Evolutionary conservation across 2,797 vertebrate species (phyloP).

Genomic region (Echiichthys vipera): DNA sequence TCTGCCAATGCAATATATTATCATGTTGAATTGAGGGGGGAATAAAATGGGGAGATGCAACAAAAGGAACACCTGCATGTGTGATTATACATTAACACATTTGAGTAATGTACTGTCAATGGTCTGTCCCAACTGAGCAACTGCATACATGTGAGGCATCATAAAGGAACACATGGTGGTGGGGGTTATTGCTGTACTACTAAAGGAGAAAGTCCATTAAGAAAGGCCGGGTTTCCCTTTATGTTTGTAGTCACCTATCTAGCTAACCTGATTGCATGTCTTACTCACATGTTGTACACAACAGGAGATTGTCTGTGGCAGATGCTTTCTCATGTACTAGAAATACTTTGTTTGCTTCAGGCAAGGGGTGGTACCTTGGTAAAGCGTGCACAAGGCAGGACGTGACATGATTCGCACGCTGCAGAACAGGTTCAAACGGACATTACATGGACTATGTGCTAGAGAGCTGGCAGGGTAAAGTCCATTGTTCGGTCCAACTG

Average conservation of each 20-base stretch:
- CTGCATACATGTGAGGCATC: slow-evolving; percentile 1
- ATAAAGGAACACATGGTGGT: neutral
- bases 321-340: too few relatives aligned
- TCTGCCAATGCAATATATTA: slow-evolving; percentile 45
- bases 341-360: too few relatives aligned
- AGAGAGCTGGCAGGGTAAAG: too few relatives aligned
- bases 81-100: slow-evolving; percentile 49
- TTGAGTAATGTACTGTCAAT: slow-evolving; percentile 7
- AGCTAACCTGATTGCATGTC: neutral
- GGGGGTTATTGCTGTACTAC: neutral
- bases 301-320: too few relatives aligned
- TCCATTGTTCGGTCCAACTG: too few relatives aligned
- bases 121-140: slow-evolving; percentile 10
- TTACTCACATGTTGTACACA: too few relatives aligned
- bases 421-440: too few relatives aligned
- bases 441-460: too few relatives aligned
- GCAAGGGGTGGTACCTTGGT: too few relatives aligned
- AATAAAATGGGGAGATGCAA: slow-evolving; percentile 22
- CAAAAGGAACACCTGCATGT: slow-evolving; percentile 56
- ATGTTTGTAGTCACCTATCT: neutral
- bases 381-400: too few relatives aligned
- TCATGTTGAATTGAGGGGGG: slow-evolving; percentile 23
- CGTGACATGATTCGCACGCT: too few relatives aligned
- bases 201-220: neutral
- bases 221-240: neutral